Evolutionary conservation across 1,140 invertebrate genomes (phyloP), one percentile per base, ranked within the genome.

Genomic region (Neuroterus valhalla): DNA sequence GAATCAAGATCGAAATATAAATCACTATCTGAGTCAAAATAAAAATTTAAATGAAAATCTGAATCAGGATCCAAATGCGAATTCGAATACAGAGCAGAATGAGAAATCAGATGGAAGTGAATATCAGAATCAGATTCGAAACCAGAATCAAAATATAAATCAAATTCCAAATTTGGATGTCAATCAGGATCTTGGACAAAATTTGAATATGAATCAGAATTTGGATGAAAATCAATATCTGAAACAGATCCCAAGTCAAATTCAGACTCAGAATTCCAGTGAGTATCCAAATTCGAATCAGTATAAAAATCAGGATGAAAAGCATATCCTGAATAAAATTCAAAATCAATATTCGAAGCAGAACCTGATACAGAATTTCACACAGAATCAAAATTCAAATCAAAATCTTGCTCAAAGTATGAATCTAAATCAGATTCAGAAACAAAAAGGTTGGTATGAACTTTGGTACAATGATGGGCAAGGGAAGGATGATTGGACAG

Each of bases 401-500:
- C 90, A 10, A 86, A 88, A 80, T 80, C 88, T 2, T 87, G 89
- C 72, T 88, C 90, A 0, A 83, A 86, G 80, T 83, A 87, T 3
- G 82, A 87, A 55, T 85, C 91, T 0, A 90, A 92, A 81, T 89
- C 91, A 1, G 88, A 90, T 82, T 84, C 91, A 0, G 88, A 90
- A 81, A 82, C 88, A 0, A 86, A 91, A 79, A 38, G 31, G 31
- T 38, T 38, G 31, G 31, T 38, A 38, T 1, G 31, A 38, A 38
- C 31, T 38, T 38, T 38, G 43, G 71, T 66, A 42, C 31, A 76
- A 69, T 43, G 66, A 67, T 42, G 71, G 66, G 17, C 46, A 66
- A 11, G 50, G 55, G 12, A 78, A 78, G 31, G 50, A 73, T 55
- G 66, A 26, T 19, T 67, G 67, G 68, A 70, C 26, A 8, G 44